Percentiles rank a stretch among this genome's conserved stretches.
phyloP scores from a whole-genome alignment of 2,888 invertebrate genomes.

The Plagodis pulveraria region DNA sequence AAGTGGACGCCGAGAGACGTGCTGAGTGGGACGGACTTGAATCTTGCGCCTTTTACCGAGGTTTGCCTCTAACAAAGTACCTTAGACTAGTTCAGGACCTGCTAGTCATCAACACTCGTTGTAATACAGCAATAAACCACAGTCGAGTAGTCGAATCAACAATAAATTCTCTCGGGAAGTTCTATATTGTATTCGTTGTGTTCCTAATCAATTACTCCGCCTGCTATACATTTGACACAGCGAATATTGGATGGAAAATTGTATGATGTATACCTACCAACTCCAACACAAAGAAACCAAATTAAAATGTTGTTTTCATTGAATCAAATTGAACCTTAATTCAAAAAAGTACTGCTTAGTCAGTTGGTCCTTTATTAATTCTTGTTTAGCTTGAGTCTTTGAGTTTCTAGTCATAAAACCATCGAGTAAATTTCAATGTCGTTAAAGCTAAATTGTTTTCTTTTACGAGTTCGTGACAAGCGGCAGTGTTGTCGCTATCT shows the following conservation, averaged over 20 bases:
- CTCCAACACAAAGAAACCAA: constrained; percentile 6
- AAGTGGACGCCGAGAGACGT: constrained; percentile 41
- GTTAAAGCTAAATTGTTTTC: constrained; percentile 17
- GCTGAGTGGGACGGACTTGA: constrained; percentile 31
- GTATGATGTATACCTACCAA: neutral
- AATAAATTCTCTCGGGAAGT: constrained; percentile 26
- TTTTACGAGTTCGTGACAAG: constrained; percentile 18
- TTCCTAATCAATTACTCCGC: constrained; percentile 16
- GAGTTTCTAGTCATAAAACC: constrained; percentile 18
- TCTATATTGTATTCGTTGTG: constrained; percentile 27
- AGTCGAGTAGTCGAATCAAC: constrained; percentile 28
- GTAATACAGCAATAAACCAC: constrained; percentile 34
- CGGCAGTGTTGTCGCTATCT: constrained; percentile 7
- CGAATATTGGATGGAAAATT: constrained; percentile 6
- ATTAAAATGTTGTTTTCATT: constrained; percentile 4
- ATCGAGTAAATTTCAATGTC: constrained; percentile 14
- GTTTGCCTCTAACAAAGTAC: constrained; percentile 24
- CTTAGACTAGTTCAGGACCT: constrained; percentile 9
- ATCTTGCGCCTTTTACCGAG: constrained; percentile 34
- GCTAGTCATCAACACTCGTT: constrained; percentile 14
- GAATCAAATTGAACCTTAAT: too few relatives aligned
- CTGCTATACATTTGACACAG: constrained; percentile 10
- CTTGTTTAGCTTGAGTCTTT: constrained; percentile 8
- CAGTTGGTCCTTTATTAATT: constrained; percentile 13
- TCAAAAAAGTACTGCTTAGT: constrained; percentile 2